Base-by-base conservation (phyloP, 64 coral and sea anemone genomes). In the Stichodactyla helianthus region DNA sequence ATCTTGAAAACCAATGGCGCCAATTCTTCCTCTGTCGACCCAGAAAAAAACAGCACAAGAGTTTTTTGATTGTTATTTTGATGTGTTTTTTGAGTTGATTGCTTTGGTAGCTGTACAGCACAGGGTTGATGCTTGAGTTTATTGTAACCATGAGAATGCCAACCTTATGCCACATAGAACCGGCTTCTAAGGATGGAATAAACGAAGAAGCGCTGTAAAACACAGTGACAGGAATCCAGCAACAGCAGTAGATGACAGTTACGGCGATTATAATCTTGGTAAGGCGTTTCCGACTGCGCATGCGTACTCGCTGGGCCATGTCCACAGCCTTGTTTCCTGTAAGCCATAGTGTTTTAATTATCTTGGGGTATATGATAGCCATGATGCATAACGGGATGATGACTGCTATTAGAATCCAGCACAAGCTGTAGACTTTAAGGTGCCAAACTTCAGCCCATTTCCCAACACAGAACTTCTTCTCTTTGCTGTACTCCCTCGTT, bases 391-490 rank as follows among this genome's bases (percentile, higher is more conserved):
- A 7, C 35, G 83, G 83, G 18, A 85, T 20, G 15, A 59, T 27
- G 2, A 58, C 25, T 8, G 55, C 28, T 16, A 85, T 44, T 5
- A 62, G 10, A 27, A 50, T 22, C 14, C 31, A 62, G 25, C 52
- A 44, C 4, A 64, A 17, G 10, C 54, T 62, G 10, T 85, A 64
- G 2, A 16, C 55, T 85, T 11, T 85, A 15, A 65, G 12, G 5
- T 50, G 16, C 51, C 55, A 62, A 7, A 1, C 0, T 2, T 53
- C 19, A 13, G 83, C 12, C 84, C 84, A 91, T 1, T 80, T 44
- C 4, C 68, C 78, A 35, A 59, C 19, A 71, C 89, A 91, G 15
- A 91, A 86, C 12, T 54, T 25, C 20, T 83, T 83, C 18, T 86
- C 44, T 28, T 86, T 35, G 15, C 18, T 52, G 23, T 86, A 62